Evolutionary conservation across 2,888 invertebrate genomes (phyloP).

Genomic region (Zootermopsis nevadensis): DNA sequence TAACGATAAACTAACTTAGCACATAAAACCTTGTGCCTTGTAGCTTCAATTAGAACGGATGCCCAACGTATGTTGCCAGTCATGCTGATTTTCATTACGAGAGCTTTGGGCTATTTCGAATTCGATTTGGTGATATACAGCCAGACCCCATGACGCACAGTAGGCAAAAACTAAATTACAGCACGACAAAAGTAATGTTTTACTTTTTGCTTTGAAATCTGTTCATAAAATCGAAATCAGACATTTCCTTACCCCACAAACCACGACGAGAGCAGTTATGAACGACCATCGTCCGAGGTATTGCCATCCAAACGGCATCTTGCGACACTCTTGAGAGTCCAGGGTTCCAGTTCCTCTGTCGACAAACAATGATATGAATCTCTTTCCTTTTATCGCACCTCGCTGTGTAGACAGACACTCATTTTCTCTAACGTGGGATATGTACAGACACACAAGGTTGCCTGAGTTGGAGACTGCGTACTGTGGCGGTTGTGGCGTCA

Average conservation of each 20-base stretch:
- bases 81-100: too few relatives aligned
- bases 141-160: too few relatives aligned
- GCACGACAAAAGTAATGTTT: too few relatives aligned
- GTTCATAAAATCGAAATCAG: too few relatives aligned
- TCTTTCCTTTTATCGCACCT: not conserved
- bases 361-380: not conserved
- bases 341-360: not conserved
- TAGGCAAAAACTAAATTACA: too few relatives aligned
- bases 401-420: not conserved
- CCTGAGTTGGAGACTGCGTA: constrained; percentile 11
- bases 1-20: too few relatives aligned
- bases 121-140: too few relatives aligned
- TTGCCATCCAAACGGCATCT: not conserved
- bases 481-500: constrained; percentile 6
- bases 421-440: not conserved
- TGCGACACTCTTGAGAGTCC: not conserved
- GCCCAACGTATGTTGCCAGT: too few relatives aligned
- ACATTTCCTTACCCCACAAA: constrained; percentile 5
- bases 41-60: too few relatives aligned
- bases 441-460: not conserved
- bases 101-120: too few relatives aligned
- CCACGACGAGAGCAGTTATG: not conserved
- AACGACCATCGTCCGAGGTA: not conserved
- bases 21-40: too few relatives aligned
- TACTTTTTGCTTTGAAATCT: too few relatives aligned